Conservation (phyloP, 2,113 vertebrate species). For the Anthoscopus minutus region DNA sequence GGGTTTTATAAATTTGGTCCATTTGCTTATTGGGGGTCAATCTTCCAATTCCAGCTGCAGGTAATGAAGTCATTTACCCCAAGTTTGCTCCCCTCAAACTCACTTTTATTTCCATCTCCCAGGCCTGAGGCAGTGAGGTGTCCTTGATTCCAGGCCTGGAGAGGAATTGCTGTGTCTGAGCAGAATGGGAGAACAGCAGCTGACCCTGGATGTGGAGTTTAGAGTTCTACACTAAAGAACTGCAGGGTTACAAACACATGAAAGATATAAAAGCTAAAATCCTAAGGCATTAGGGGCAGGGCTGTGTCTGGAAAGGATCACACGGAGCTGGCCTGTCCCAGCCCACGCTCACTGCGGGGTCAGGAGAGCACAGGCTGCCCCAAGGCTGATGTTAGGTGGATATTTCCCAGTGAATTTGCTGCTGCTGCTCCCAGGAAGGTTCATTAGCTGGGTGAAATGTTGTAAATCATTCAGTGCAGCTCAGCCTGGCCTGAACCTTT, state of each 20-base stretch:
- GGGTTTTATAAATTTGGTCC: background rate
- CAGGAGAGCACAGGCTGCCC: background rate
- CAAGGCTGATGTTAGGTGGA: rapidly evolving
- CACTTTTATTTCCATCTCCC: rapidly evolving
- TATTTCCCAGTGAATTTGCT: background rate
- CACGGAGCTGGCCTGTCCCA: rapidly evolving
- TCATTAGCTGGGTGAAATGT: background rate
- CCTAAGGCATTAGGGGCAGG: background rate
- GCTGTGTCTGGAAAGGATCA: rapidly evolving
- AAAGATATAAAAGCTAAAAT: background rate
- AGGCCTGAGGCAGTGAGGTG: background rate
- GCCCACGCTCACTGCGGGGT: rapidly evolving
- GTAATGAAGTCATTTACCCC: background rate
- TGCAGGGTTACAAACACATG: no score
- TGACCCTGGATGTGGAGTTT: rapidly evolving
- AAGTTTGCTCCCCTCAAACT: rapidly evolving
- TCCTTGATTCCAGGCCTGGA: background rate
- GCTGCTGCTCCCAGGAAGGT: background rate
- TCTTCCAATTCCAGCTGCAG: background rate
- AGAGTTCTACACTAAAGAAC: background rate
- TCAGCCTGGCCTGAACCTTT: background rate
- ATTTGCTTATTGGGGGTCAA: background rate
- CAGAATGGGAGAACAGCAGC: background rate
- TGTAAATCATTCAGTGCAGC: background rate
- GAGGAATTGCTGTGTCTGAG: background rate